Evolutionary conservation across 2,113 vertebrate species (phyloP).

Genomic region (Sprattus sprattus): DNA sequence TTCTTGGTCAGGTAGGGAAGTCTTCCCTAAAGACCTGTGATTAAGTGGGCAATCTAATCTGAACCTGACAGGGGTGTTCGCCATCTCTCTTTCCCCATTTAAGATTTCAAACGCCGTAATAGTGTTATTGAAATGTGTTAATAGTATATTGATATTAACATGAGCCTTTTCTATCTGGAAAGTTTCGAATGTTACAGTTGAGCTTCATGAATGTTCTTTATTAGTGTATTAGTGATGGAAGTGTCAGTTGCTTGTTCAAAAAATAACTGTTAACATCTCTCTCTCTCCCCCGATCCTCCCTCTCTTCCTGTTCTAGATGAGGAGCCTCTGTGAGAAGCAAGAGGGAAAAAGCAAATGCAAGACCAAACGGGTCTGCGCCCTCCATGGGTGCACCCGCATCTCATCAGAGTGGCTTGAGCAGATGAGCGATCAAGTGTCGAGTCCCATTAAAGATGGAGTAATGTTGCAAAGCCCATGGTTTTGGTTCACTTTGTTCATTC

Average conservation of each 20-base stretch:
- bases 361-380: conserved; percentile 27
- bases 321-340: conserved; percentile 33
- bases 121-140: neutral
- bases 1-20: neutral
- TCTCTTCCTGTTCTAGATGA: conserved; percentile 34
- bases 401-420: neutral
- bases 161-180: neutral
- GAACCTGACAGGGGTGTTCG: neutral
- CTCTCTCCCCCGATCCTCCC: neutral
- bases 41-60: neutral
- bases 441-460: conserved; percentile 40
- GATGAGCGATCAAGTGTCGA: neutral
- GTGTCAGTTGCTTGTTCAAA: neutral
- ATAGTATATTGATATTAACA: neutral
- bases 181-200: neutral
- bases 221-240: no score
- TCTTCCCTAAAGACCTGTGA: neutral
- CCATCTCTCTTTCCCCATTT: neutral
- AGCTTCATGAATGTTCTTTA: neutral
- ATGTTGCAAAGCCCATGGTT: conserved; percentile 11
- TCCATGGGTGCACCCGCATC: neutral
- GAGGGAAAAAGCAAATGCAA: neutral
- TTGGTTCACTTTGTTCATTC: neutral
- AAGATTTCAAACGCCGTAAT: neutral
- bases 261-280: no score